Percentiles rank a stretch among this genome's conserved stretches.
Evolutionary conservation across 2,113 vertebrate genomes (phyloP).

Genomic region (Sardina pilchardus): DNA sequence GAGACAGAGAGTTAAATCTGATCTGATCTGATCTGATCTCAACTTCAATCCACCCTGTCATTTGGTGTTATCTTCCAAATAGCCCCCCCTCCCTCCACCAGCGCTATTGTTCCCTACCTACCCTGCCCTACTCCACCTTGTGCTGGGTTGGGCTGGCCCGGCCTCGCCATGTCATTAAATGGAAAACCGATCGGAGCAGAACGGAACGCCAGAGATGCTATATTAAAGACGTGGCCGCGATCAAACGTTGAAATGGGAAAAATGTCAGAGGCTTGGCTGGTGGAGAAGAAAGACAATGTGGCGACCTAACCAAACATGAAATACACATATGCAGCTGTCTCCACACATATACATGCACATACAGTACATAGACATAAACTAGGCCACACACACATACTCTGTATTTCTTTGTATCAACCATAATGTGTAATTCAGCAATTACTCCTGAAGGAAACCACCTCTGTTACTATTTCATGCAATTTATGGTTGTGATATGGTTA

Average conservation of each 20-base stretch:
- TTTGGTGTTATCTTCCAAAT: conserved; percentile 15
- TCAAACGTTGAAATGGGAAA: neutral
- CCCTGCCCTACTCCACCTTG: neutral
- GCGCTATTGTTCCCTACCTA: neutral
- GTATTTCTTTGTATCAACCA: neutral
- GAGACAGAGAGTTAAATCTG: neutral
- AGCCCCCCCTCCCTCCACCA: neutral
- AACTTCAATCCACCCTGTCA: conserved; percentile 13
- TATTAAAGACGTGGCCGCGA: neutral
- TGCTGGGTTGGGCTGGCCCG: neutral
- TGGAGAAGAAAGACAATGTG: neutral
- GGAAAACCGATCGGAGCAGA: conserved; percentile 4
- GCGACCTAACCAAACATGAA: neutral
- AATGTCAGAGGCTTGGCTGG: neutral
- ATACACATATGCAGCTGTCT: neutral
- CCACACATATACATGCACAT: neutral
- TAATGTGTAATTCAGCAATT: neutral
- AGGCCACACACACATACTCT: neutral
- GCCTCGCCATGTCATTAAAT: conserved; percentile 12
- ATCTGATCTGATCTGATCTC: conserved; percentile 16
- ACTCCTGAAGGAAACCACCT: neutral
- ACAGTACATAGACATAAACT: neutral
- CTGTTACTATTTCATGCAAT: neutral
- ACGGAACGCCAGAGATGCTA: neutral
- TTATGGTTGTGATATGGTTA: neutral